phyloP scores from a whole-genome alignment of 2,888 invertebrate species.

The Eudemis profundana region DNA sequence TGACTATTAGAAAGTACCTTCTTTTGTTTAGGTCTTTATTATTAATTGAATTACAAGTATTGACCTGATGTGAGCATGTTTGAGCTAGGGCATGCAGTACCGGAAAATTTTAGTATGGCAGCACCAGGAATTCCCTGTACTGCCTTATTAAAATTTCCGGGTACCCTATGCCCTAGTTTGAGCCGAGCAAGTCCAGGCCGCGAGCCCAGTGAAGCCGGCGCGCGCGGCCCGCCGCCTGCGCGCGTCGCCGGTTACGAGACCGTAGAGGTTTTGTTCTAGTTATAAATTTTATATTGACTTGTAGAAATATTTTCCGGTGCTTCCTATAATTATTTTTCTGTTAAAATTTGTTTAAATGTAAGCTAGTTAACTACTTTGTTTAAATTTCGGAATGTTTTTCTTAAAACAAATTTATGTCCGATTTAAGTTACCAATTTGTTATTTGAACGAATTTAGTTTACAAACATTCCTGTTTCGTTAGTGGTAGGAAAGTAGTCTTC shows the following conservation, averaged over 20 bases:
- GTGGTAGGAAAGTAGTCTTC: slow-evolving; percentile 85
- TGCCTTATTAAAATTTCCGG: no score
- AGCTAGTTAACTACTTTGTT: slow-evolving; percentile 74
- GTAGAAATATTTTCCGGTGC: slow-evolving; percentile 77
- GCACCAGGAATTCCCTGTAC: no score
- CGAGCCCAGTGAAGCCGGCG: background rate
- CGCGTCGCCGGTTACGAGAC: slow-evolving; percentile 41
- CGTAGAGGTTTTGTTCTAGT: slow-evolving; percentile 63
- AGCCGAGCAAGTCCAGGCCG: no score
- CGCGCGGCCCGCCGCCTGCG: slow-evolving; percentile 8
- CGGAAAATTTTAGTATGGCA: no score
- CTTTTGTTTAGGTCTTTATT: slow-evolving; percentile 17
- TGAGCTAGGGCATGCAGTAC: no score
- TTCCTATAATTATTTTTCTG: slow-evolving; percentile 82
- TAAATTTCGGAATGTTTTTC: slow-evolving; percentile 66
- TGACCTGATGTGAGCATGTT: background rate
- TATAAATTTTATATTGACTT: slow-evolving; percentile 66
- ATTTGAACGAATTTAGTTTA: slow-evolving; percentile 83
- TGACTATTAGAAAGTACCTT: slow-evolving; percentile 11
- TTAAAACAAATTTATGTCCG: slow-evolving; percentile 69
- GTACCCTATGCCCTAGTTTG: no score
- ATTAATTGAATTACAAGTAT: slow-evolving; percentile 1
- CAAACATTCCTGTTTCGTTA: slow-evolving; percentile 82
- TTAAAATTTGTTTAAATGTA: slow-evolving; percentile 79
- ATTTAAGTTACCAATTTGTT: slow-evolving; percentile 82